Evolutionary conservation across 2,797 vertebrate genomes (phyloP).

Genomic region (Micromesistius poutassou): DNA sequence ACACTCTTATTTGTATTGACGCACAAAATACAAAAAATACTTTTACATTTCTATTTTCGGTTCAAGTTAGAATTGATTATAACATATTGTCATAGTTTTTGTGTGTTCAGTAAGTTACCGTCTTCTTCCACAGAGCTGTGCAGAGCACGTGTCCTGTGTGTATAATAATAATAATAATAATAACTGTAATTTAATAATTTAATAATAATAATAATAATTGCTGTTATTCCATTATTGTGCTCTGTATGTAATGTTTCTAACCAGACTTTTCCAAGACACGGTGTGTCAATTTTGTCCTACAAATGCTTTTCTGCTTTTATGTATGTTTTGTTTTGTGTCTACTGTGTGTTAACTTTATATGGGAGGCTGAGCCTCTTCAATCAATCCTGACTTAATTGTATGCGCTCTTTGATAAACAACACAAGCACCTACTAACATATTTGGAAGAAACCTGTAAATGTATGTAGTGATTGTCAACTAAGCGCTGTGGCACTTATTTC

Average conservation of each 20-base stretch:
- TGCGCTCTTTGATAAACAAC: slow-evolving; percentile 38
- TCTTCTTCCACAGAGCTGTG: slow-evolving; percentile 70
- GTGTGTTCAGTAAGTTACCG: slow-evolving; percentile 35
- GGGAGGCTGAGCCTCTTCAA: slow-evolving; percentile 68
- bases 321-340: slow-evolving; percentile 41
- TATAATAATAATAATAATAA: slow-evolving; percentile 54
- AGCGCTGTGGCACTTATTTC: not conserved
- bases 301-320: slow-evolving; percentile 25
- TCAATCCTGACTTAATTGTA: slow-evolving; percentile 16
- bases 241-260: slow-evolving; percentile 31
- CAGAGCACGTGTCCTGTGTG: slow-evolving; percentile 76
- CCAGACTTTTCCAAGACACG: slow-evolving; percentile 24
- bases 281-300: slow-evolving; percentile 15
- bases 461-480: not conserved
- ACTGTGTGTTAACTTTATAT: slow-evolving; percentile 28
- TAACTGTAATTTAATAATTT: not conserved
- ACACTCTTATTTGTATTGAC: not conserved
- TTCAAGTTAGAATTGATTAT: not conserved
- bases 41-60: not conserved
- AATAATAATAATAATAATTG: not conserved
- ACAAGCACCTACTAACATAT: not conserved
- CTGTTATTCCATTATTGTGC: not conserved
- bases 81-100: slow-evolving; percentile 23
- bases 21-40: not conserved
- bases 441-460: not conserved